Evolutionary conservation across 2,797 vertebrate genomes (phyloP).

Genomic region (Phataginus tricuspis): DNA sequence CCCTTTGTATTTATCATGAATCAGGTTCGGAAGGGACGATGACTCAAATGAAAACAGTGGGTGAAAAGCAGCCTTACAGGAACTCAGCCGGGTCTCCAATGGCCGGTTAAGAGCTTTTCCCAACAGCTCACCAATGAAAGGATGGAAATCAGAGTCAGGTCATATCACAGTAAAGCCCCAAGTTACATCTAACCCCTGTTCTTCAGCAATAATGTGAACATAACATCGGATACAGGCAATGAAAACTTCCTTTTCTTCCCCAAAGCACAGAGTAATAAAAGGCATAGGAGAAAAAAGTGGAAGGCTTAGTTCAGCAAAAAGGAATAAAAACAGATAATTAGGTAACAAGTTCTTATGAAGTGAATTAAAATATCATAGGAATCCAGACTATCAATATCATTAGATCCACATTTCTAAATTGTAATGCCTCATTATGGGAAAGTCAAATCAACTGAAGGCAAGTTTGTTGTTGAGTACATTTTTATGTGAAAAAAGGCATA

Average conservation of each 20-base stretch:
- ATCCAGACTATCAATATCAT: constrained; percentile 6
- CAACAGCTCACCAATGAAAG: neutral
- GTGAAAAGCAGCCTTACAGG: neutral
- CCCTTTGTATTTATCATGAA: neutral
- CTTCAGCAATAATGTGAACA: neutral
- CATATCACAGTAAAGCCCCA: neutral
- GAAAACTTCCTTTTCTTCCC: constrained; percentile 3
- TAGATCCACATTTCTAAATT: constrained; percentile 16
- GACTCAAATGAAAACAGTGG: neutral
- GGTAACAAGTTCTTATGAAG: constrained; percentile 5
- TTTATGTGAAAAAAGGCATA: neutral
- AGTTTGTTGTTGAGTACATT: neutral
- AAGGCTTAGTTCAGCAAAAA: neutral
- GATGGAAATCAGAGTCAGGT: neutral
- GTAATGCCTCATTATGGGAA: neutral
- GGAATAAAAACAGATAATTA: neutral
- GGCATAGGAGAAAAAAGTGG: neutral
- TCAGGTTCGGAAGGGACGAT: neutral
- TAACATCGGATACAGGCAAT: neutral
- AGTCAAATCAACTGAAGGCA: constrained; percentile 27
- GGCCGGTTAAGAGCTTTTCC: neutral
- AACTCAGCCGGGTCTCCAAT: neutral
- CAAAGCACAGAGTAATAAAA: neutral
- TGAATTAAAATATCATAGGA: constrained; percentile 14
- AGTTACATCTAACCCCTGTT: neutral